Evolutionary conservation across 2,888 invertebrate species (phyloP).

Genomic region (Fabriciana adippe): DNA sequence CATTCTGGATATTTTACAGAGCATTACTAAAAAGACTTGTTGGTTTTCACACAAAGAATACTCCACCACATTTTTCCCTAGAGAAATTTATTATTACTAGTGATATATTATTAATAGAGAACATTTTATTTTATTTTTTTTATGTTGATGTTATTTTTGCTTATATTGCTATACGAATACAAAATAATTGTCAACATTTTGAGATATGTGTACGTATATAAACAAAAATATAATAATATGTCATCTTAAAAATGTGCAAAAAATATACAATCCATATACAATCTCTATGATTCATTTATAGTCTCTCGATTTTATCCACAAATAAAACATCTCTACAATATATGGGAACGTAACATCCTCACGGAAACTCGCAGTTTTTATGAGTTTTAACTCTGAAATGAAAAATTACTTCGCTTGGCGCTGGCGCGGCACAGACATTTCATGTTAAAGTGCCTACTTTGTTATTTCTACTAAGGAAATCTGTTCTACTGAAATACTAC

Average conservation of each 20-base stretch:
- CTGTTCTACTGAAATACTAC: constrained; percentile 39
- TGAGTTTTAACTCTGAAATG: constrained; percentile 36
- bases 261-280: no score
- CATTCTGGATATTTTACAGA: constrained; percentile 28
- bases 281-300: background rate
- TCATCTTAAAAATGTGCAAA: no score
- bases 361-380: constrained; percentile 30
- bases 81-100: background rate
- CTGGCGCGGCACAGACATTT: constrained; percentile 40
- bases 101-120: background rate
- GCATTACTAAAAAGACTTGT: constrained; percentile 29
- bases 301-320: background rate
- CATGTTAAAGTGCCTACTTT: constrained; percentile 41
- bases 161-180: no score
- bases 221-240: no score
- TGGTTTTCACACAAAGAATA: constrained; percentile 29
- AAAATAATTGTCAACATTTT: no score
- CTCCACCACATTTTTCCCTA: constrained; percentile 25
- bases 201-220: no score
- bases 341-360: constrained; percentile 6
- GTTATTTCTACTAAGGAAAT: constrained; percentile 42
- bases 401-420: constrained; percentile 36
- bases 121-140: no score
- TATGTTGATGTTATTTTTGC: no score
- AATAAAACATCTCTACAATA: constrained; percentile 15